Percentiles rank a stretch among this genome's conserved stretches.
Evolutionary conservation across 2,113 vertebrate genomes (phyloP).

Genomic region (Agapornis roseicollis): DNA sequence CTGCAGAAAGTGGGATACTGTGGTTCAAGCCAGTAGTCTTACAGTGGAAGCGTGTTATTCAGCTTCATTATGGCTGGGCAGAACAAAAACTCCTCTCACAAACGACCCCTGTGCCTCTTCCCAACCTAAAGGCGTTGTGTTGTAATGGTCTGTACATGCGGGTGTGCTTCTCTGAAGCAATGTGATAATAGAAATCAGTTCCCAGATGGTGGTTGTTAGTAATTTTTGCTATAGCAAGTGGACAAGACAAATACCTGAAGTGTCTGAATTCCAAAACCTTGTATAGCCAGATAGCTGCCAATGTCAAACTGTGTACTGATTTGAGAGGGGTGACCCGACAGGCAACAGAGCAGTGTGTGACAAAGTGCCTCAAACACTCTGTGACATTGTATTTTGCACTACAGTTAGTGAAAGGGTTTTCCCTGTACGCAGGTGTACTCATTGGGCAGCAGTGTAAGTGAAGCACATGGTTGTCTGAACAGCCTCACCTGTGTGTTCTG

Average conservation of each 20-base stretch:
- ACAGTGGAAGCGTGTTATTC: not conserved
- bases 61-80: not conserved
- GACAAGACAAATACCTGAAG: not conserved
- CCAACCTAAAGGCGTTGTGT: not conserved
- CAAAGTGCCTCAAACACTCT: not conserved
- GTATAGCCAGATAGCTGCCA: not conserved
- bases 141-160: not conserved
- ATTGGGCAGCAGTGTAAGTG: not conserved
- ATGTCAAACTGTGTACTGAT: not conserved
- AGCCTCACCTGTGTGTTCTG: not conserved
- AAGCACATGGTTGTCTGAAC: accelerated
- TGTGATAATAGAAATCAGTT: not conserved
- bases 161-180: not conserved
- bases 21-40: not conserved
- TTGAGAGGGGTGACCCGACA: not conserved
- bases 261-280: not conserved
- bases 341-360: not conserved
- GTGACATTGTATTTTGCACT: not conserved
- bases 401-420: not conserved
- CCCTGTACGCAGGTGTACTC: not conserved
- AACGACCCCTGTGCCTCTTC: not conserved
- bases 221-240: not conserved
- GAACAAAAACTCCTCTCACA: not conserved
- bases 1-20: not conserved
- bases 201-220: too few species aligned